Evolutionary conservation across 2,888 invertebrate species (phyloP), one percentile per base, ranked within the genome.

Genomic region (Nephrotoma guestfalica): DNA sequence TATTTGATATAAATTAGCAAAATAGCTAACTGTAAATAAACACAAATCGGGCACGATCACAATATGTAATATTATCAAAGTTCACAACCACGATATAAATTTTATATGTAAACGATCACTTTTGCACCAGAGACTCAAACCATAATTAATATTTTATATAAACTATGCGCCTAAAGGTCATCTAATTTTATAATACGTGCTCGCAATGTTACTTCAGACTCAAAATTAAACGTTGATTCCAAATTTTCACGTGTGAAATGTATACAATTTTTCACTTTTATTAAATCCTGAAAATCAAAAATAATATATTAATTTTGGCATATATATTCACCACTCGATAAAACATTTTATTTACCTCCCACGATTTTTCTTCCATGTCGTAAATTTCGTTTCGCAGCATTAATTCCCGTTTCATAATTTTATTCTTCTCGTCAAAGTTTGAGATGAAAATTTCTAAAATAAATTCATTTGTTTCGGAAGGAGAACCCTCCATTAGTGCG

Each of bases 401-500:
- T 43, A 87, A 11, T 51, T 86, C 18, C 51, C 86, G 84, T 86
- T 43, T 40, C 51, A 83, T 43, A 45, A 86, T 83, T 45, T 41
- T 87, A 86, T 86, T 87, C 86, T 86, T 86, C 86, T 83, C 87
- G 86, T 86, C 86, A 86, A 84, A 86, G 88, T 88, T 89, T 87
- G 88, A 89, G 88, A 90, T 89, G 89, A 89, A 89, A 88, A 89
- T 89, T 89, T 90, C 89, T 88, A 90, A 87, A 89, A 90, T 89
- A 88, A 89, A 90, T 88, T 89, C 88, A 88, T 88, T 86, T 9
- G 71, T 30, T 9, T 71, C 71, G 0, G 11, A 9, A 0, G 71
- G 0, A 1, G 71, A 2, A 87, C 88, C 89, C 88, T 89, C 89
- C 87, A 89, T 87, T 87, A 90, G 88, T 86, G 89, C 89, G 87